Evolutionary conservation across 2,113 vertebrate species (phyloP).

Genomic region (Morone saxatilis): DNA sequence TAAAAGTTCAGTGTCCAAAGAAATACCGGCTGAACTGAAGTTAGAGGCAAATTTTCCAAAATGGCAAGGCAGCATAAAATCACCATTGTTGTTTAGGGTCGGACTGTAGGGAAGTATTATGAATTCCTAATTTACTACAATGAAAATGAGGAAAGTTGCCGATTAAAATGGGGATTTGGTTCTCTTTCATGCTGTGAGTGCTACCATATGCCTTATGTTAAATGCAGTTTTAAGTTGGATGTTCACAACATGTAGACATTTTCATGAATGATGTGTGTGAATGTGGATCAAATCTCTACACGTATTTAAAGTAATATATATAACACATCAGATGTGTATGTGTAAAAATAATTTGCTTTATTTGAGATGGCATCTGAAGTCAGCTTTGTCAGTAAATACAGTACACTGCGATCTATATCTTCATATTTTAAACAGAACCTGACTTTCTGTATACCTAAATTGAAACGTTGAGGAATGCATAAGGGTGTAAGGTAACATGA

Average conservation of each 20-base stretch:
- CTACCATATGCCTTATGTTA: slow-evolving; percentile 52
- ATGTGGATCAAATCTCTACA: neutral
- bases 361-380: neutral
- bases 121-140: slow-evolving; percentile 39
- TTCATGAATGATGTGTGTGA: slow-evolving; percentile 15
- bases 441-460: neutral
- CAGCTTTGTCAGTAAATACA: neutral
- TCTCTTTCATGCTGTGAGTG: slow-evolving; percentile 43
- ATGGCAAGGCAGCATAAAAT: slow-evolving; percentile 50
- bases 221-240: slow-evolving; percentile 30
- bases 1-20: slow-evolving; percentile 9
- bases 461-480: neutral
- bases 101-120: slow-evolving; percentile 30
- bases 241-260: slow-evolving; percentile 19
- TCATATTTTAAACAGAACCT: neutral
- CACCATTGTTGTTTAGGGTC: slow-evolving; percentile 41
- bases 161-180: slow-evolving; percentile 42
- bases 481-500: slow-evolving; percentile 29
- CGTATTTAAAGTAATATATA: neutral
- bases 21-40: slow-evolving; percentile 36
- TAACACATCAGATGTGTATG: neutral
- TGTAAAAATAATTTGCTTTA: slow-evolving; percentile 6
- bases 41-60: slow-evolving; percentile 49
- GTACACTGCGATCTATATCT: slow-evolving; percentile 2
- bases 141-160: slow-evolving; percentile 34